A percentile compares a stretch with the other conserved stretches of the same genome.
Evolutionary conservation across 2,113 vertebrate species (phyloP).

Genomic region (Varanus salvator): DNA sequence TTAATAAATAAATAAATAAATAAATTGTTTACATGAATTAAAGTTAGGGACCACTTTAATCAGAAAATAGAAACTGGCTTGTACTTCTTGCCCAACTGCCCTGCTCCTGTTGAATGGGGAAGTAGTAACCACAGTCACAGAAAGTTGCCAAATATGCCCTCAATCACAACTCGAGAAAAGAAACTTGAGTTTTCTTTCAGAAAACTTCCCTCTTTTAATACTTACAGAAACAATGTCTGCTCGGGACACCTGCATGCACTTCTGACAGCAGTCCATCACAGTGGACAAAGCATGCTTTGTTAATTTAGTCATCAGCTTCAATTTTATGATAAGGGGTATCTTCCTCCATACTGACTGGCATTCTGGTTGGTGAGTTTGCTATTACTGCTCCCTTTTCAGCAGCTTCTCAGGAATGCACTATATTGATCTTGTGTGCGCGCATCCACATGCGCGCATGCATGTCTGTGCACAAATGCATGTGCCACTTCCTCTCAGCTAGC

Average conservation of each 20-base stretch:
- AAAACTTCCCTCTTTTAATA: neutral
- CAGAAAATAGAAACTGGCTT: constrained; percentile 52
- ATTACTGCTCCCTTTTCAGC: neutral
- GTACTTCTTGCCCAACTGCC: constrained; percentile 47
- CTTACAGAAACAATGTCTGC: neutral
- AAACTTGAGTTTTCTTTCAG: neutral
- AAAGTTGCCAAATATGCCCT: rapidly evolving
- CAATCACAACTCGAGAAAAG: constrained; percentile 16
- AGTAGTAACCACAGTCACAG: constrained; percentile 28
- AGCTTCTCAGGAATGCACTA: neutral
- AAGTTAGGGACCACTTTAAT: neutral
- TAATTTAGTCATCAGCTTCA: neutral
- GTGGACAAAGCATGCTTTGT: neutral
- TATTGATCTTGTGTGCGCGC: neutral
- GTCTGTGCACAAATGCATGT: neutral
- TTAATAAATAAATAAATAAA: neutral
- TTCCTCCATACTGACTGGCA: no score
- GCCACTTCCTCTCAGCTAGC: neutral
- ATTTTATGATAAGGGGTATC: neutral
- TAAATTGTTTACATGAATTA: constrained; percentile 18
- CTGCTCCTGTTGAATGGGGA: constrained; percentile 40
- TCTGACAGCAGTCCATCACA: neutral
- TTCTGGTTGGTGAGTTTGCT: neutral
- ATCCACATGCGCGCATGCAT: no score
- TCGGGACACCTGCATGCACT: neutral